Conservation (phyloP, 2,888 invertebrate species). For the Podotricha telesiphe region DNA sequence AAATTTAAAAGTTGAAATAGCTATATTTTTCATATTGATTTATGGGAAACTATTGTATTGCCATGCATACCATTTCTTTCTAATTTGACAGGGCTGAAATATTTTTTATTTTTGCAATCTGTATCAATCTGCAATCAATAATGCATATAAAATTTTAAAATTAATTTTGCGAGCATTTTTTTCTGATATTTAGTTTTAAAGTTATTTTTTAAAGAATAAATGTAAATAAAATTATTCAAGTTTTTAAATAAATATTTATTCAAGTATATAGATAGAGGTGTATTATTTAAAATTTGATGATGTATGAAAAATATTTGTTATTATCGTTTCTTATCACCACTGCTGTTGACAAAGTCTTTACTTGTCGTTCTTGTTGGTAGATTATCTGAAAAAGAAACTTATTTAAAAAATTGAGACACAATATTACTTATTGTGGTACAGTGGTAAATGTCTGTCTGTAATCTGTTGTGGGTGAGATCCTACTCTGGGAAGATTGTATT, state of each 20-base stretch:
- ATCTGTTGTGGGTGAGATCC: too few relatives aligned
- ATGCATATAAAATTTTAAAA: neutral
- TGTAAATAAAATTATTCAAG: constrained; percentile 11
- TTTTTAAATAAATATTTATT: constrained; percentile 27
- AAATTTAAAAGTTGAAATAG: too few relatives aligned
- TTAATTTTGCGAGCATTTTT: neutral
- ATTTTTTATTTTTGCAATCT: too few relatives aligned
- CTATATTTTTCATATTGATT: too few relatives aligned
- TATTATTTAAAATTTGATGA: neutral
- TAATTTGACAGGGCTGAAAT: too few relatives aligned
- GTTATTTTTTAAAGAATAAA: constrained; percentile 5
- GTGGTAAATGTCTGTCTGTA: too few relatives aligned
- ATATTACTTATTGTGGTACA: too few relatives aligned
- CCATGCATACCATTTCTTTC: too few relatives aligned
- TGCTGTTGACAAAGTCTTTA: constrained; percentile 66
- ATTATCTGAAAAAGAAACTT: constrained; percentile 59
- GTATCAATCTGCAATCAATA: too few relatives aligned
- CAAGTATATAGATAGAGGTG: neutral
- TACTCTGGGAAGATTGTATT: too few relatives aligned
- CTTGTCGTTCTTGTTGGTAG: constrained; percentile 75
- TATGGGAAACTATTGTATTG: too few relatives aligned
- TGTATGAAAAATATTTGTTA: neutral
- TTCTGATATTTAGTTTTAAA: constrained; percentile 20
- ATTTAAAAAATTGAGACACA: too few relatives aligned
- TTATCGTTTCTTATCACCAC: constrained; percentile 58